Evolutionary conservation across 2,113 vertebrate genomes (phyloP).

Genomic region (Zingel zingel): DNA sequence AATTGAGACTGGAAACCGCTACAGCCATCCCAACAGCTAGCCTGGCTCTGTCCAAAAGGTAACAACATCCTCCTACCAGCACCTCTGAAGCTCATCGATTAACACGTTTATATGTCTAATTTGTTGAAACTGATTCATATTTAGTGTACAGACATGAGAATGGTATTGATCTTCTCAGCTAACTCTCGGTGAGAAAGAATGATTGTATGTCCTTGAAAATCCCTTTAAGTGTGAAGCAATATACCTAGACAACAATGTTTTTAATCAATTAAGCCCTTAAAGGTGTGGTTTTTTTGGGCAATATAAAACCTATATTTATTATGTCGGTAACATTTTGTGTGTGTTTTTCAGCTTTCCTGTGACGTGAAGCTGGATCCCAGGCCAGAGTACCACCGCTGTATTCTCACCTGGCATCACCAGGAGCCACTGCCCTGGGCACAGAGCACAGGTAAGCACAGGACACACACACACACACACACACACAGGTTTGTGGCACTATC

Average conservation of each 20-base stretch:
- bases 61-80: too few relatives aligned
- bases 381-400: constrained; percentile 99
- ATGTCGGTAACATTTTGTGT: neutral
- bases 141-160: neutral
- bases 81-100: too few relatives aligned
- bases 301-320: neutral
- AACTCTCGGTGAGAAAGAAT: neutral
- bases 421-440: constrained; percentile 99
- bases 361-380: constrained; percentile 98
- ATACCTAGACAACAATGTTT: neutral
- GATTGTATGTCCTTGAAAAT: neutral
- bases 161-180: neutral
- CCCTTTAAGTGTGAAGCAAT: neutral
- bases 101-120: too few relatives aligned
- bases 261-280: neutral
- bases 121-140: neutral
- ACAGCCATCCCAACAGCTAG: neutral
- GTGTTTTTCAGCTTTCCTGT: constrained; percentile 91
- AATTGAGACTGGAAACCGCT: too few relatives aligned
- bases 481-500: neutral
- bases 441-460: constrained; percentile 91
- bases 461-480: constrained; percentile 37
- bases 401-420: constrained; percentile 99
- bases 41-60: neutral
- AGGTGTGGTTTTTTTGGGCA: neutral